Percentiles rank a stretch among this genome's conserved stretches.
Conservation (phyloP, 2,113 vertebrate genomes). For the Percina caprodes region DNA sequence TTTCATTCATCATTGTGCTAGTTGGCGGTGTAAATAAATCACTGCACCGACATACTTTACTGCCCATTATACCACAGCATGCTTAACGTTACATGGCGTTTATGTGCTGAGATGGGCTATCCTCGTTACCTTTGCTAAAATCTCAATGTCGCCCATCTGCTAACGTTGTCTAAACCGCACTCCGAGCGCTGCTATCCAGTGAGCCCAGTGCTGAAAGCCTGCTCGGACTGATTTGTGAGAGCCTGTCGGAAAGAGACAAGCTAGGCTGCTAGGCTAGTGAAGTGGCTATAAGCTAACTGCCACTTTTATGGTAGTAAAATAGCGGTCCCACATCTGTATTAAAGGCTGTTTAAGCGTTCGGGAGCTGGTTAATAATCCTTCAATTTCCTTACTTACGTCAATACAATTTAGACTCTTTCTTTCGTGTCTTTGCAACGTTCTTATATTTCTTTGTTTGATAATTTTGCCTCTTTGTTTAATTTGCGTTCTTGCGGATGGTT, state of each 20-base stretch:
- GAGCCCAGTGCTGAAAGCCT: constrained; percentile 77
- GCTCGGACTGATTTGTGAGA: background rate
- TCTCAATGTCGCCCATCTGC: constrained; percentile 35
- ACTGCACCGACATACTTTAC: background rate
- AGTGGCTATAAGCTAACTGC: constrained; percentile 66
- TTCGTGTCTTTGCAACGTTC: constrained; percentile 5
- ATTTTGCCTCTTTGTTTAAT: constrained; percentile 39
- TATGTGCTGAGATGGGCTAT: background rate
- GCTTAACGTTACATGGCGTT: background rate
- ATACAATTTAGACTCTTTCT: too few relatives aligned
- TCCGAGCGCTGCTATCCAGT: constrained; percentile 71
- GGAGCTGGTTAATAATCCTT: background rate
- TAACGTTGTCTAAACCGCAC: constrained; percentile 16
- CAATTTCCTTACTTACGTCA: too few relatives aligned
- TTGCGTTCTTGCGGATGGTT: background rate
- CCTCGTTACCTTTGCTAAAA: constrained; percentile 39
- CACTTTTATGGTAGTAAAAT: constrained; percentile 49
- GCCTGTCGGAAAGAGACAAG: constrained; percentile 37
- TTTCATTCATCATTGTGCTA: constrained; percentile 60
- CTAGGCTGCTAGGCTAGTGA: constrained; percentile 62
- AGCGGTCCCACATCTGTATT: constrained; percentile 21
- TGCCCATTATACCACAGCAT: background rate
- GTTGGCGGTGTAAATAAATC: constrained; percentile 14
- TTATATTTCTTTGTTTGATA: constrained; percentile 58
- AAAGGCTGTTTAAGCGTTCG: background rate